Evolutionary conservation across 2,113 vertebrate genomes (phyloP).

Genomic region (Camelus bactrianus): DNA sequence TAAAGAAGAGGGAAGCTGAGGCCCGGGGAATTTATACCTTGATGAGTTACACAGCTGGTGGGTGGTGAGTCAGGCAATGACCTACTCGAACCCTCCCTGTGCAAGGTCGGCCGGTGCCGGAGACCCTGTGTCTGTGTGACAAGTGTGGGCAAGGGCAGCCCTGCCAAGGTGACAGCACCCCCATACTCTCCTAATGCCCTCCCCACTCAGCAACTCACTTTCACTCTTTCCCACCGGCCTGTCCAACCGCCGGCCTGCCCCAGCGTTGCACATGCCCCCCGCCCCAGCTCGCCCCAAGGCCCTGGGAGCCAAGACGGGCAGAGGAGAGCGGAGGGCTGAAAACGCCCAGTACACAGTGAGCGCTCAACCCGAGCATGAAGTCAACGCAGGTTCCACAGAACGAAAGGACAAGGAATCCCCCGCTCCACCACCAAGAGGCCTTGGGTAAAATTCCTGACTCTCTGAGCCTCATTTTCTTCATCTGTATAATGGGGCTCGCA

Average conservation of each 20-base stretch:
- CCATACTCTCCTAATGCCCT: neutral
- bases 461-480: neutral
- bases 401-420: rapidly evolving
- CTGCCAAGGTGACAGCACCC: neutral
- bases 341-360: rapidly evolving
- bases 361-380: too few species aligned
- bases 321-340: neutral
- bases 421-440: neutral
- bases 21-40: neutral
- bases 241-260: neutral
- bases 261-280: neutral
- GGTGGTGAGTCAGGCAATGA: neutral
- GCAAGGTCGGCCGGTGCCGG: neutral
- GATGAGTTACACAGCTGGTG: neutral
- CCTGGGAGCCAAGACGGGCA: neutral
- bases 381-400: too few species aligned
- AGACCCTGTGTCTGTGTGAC: neutral
- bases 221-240: neutral
- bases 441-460: neutral
- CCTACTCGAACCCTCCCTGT: neutral
- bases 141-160: rapidly evolving
- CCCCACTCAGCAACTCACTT: neutral
- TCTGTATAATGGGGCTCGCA: neutral
- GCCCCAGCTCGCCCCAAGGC: neutral
- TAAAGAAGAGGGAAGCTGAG: neutral